phyloP scores from a whole-genome alignment of 2,888 invertebrate species.

The Molorchus minor region DNA sequence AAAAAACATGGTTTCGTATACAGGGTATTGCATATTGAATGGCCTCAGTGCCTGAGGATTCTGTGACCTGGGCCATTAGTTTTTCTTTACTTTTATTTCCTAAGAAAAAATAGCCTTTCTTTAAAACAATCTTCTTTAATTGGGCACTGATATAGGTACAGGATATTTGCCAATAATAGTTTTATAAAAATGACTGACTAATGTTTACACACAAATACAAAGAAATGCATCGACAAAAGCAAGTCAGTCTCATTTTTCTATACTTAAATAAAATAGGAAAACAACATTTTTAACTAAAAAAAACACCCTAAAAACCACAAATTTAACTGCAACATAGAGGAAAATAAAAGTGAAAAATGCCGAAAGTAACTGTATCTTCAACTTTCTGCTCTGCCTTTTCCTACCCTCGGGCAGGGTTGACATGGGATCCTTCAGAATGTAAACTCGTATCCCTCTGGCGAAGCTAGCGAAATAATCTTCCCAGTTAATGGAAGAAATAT shows the following conservation, averaged over 20 bases:
- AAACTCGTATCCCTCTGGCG: conserved; percentile 77
- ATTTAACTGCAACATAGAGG: conserved; percentile 33
- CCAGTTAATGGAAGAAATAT: conserved; percentile 79
- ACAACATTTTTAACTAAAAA: conserved; percentile 1
- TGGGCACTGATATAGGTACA: too few relatives aligned
- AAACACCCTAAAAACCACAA: conserved; percentile 31
- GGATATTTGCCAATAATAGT: not conserved
- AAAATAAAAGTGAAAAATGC: conserved; percentile 14
- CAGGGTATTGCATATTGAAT: too few relatives aligned
- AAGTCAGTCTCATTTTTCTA: too few relatives aligned
- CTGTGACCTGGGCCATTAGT: too few relatives aligned
- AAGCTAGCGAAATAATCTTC: conserved; percentile 75
- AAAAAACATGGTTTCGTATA: too few relatives aligned
- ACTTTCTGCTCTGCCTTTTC: conserved; percentile 63
- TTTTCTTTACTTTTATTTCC: too few relatives aligned
- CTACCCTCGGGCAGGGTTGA: conserved; percentile 75
- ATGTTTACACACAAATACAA: not conserved
- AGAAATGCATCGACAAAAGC: not conserved
- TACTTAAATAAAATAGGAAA: not conserved
- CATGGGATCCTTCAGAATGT: conserved; percentile 80
- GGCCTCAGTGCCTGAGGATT: too few relatives aligned
- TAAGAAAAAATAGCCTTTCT: too few relatives aligned
- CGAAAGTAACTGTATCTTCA: conserved; percentile 51
- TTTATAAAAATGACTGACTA: not conserved
- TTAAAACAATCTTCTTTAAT: too few relatives aligned